Conservation (phyloP, 37 sponge, comb jelly and placozoan species). For the Tethya wilhelma region DNA sequence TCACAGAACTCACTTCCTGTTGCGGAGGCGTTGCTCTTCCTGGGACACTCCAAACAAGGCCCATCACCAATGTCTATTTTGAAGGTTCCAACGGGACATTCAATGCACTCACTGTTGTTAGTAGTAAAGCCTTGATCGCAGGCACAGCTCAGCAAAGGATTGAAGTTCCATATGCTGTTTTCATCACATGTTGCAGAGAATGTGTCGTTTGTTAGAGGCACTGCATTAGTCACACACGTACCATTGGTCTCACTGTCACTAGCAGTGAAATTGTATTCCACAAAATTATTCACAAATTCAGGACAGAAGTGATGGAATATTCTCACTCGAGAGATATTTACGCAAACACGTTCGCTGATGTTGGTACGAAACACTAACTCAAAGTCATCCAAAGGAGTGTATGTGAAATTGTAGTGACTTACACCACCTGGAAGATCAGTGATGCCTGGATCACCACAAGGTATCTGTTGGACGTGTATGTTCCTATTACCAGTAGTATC, state of each 20-base stretch:
- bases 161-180: not conserved
- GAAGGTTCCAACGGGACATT: not conserved
- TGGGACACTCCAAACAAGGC: not conserved
- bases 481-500: not conserved
- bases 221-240: not conserved
- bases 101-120: not conserved
- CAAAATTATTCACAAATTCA: not conserved
- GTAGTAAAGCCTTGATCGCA: not conserved
- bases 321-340: not conserved
- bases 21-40: not conserved
- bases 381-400: not conserved
- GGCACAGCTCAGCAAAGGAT: not conserved
- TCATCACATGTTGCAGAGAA: not conserved
- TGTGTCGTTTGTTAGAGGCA: not conserved
- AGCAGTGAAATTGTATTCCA: not conserved
- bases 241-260: not conserved
- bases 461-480: not conserved
- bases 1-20: not conserved
- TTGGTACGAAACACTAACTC: slow-evolving; percentile 9
- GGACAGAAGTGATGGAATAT: not conserved
- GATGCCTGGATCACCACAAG: not conserved
- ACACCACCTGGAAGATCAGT: not conserved
- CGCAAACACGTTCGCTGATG: not conserved
- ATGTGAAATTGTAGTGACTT: not conserved
- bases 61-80: not conserved